Evolutionary conservation across 2,888 invertebrate genomes (phyloP).

Genomic region (Diadegma fenestrale): DNA sequence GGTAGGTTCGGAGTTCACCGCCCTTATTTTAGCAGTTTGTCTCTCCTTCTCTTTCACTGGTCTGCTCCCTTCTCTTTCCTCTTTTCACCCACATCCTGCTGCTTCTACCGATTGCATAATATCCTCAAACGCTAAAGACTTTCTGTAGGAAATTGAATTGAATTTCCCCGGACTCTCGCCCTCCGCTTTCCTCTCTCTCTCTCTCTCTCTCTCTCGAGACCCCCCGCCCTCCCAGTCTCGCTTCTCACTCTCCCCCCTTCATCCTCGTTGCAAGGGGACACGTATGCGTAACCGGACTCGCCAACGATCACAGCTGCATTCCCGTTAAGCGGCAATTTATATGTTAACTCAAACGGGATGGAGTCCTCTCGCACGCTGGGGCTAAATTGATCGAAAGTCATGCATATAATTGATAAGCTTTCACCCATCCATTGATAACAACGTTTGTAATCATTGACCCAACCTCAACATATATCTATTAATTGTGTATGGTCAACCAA

Average conservation of each 20-base stretch:
- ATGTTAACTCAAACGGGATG: constrained; percentile 79
- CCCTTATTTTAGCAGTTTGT: constrained; percentile 74
- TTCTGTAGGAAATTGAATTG: constrained; percentile 83
- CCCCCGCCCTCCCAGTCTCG: background rate
- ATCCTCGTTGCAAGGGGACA: constrained; percentile 24
- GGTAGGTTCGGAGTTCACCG: constrained; percentile 52
- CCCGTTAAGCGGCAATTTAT: constrained; percentile 82
- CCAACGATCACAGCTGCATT: constrained; percentile 51
- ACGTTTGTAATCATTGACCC: constrained; percentile 55
- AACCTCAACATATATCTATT: constrained; percentile 4
- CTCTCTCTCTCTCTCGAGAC: constrained; percentile 3
- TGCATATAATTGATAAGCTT: constrained; percentile 78
- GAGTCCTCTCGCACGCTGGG: constrained; percentile 1
- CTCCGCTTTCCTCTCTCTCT: background rate
- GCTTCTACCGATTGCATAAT: constrained; percentile 76
- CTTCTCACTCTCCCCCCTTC: background rate
- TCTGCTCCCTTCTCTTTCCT: constrained; percentile 10
- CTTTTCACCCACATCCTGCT: constrained; percentile 53
- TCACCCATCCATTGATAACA: constrained; percentile 8
- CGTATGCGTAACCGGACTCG: constrained; percentile 47
- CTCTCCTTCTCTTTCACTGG: constrained; percentile 51
- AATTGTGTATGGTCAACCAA: constrained; percentile 2
- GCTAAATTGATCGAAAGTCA: constrained; percentile 80
- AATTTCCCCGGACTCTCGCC: constrained; percentile 72
- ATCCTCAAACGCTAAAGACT: constrained; percentile 81